Evolutionary conservation across 2,888 invertebrate species (phyloP), one percentile per base, ranked within the genome.

Genomic region (Pammene aurita): DNA sequence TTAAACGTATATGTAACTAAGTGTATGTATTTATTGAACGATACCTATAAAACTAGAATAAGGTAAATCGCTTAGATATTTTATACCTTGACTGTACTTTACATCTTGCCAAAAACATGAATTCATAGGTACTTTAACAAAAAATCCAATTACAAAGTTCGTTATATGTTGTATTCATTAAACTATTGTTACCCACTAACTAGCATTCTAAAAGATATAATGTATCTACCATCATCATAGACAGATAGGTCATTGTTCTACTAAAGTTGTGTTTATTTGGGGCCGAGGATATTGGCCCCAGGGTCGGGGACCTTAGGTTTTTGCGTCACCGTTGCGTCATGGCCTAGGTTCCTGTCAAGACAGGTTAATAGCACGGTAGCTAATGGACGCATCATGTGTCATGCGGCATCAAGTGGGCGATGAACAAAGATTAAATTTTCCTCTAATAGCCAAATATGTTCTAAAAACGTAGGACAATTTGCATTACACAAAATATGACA

Each of bases 291-390:
- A 64, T 70, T 73, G 72, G 62, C 72, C 71, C 56, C 41, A 10
- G 63, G 72, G 73, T 72, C 73, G 38, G 35, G 18, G 44, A 74
- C 70, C 72, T 64, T 60, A 35, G 61, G 67, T 69, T 71, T 69
- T 72, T 70, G 46, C 46, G 62, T 71, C 48, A 62, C 48, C 50
- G 55, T 61, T 66, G 63, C 55, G 58, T 72, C 71, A 71, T 57
- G 61, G 61, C 16, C 35, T 41, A 62, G 46, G 26, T 26, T 57
- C 26, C 50, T 54, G 54, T 54, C 54, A 54, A n/a, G 54, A 13
- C 62, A 38, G 18, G 62, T 62, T 41, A 62, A 62, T 13, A 60
- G 46, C 58, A 60, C 34, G 50, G 26, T 18, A 44, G 46, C 38
- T 52, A 62, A 62, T 52, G 10, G 38, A 48, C 14, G 26, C 11